Evolutionary conservation across 2,888 invertebrate genomes (phyloP), one percentile per base, ranked within the genome.

Genomic region (Loripinus fragilis): DNA sequence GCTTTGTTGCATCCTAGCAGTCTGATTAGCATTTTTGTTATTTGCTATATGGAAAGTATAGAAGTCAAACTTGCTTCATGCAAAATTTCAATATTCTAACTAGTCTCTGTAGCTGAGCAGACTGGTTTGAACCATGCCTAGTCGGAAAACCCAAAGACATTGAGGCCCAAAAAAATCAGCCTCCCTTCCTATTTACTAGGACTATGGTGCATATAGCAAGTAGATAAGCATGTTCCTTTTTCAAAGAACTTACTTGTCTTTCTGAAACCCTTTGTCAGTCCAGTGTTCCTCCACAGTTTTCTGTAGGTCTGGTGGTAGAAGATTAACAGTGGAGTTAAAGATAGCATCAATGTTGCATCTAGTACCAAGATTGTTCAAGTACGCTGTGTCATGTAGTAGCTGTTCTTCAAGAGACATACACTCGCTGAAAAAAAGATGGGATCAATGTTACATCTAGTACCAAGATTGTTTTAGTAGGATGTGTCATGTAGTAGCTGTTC

Each of bases 221-320:
- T n/a, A n/a, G n/a, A n/a, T n/a, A n/a, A n/a, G n/a, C n/a, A n/a
- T n/a, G n/a, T n/a, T n/a, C n/a, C n/a, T n/a, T 5, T 38, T 38
- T 38, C 7, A 38, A 5, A 38, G 41, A 52, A 66, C 77, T 67
- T 71, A 86, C 87, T 78, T 86, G 50, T 87, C 86, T 75, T 74
- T 80, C 23, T 76, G 41, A 33, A 76, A 73, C 25, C 90, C 90
- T 45, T 85, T 83, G 41, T 87, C 76, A 23, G 73, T 70, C 85
- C 87, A 87, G 38, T 71, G 55, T 41, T 81, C 74, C 38, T 90
- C 88, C 10, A 90, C 76, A 74, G 86, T 82, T 72, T 87, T 88
- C 69, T 83, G 81, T 28, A 91, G 78, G 74, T 91, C 91, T 35
- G 90, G 89, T 1, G 90, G 91, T 25, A 91, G 80, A 17, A 91